Conservation (phyloP, 1,140 invertebrate genomes). For the Hydropsyche tenuis region DNA sequence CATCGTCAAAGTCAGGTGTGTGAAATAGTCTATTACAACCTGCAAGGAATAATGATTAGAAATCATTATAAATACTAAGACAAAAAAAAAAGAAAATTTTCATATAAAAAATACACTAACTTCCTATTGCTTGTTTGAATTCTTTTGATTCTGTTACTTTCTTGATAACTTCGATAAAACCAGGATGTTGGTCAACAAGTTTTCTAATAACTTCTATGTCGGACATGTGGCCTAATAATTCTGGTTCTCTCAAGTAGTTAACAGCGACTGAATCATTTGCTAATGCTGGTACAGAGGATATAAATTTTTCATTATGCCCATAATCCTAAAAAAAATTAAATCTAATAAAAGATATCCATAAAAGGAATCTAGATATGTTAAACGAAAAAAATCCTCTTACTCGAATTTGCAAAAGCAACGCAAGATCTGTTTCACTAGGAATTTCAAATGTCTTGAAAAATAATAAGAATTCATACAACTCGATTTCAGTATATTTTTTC, state of each 20-base stretch:
- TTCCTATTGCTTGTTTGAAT: background rate
- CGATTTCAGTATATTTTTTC: conserved; percentile 31
- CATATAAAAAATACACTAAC: background rate
- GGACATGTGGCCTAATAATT: conserved; percentile 39
- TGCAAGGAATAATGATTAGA: background rate
- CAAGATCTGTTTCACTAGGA: background rate
- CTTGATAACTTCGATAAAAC: conserved; percentile 34
- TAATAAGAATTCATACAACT: conserved; percentile 27
- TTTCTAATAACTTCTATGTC: conserved; percentile 37
- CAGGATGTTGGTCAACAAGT: conserved; percentile 41
- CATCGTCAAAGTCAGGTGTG: conserved; percentile 38
- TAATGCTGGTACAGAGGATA: conserved; percentile 33
- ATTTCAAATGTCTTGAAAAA: conserved; percentile 34
- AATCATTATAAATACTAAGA: background rate
- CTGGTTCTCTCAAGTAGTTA: conserved; percentile 42
- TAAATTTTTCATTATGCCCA: conserved; percentile 36
- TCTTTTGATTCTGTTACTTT: conserved; percentile 36
- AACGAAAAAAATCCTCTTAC: conserved; percentile 1
- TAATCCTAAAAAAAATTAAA: conserved; percentile 20
- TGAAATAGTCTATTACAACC: background rate
- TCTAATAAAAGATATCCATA: background rate
- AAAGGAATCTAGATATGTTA: too few species aligned
- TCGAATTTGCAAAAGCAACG: conserved; percentile 13
- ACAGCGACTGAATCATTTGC: conserved; percentile 43
- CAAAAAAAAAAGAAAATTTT: background rate